Percentiles rank a stretch among this genome's conserved stretches.
phyloP scores from a whole-genome alignment of 2,797 vertebrate genomes.

The Phalloptychus januarius region DNA sequence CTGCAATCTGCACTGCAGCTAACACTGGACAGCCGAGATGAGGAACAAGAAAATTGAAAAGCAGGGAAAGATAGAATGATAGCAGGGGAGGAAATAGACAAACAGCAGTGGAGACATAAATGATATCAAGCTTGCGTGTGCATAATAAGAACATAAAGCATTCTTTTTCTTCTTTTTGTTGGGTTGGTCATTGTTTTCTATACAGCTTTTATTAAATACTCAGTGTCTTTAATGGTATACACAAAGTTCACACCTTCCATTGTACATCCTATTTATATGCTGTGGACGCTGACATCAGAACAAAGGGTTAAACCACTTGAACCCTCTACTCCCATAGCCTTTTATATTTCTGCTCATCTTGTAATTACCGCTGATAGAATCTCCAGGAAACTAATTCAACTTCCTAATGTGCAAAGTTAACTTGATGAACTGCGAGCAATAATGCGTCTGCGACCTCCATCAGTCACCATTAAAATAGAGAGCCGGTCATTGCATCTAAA shows the following conservation, averaged over 20 bases:
- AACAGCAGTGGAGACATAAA: slow-evolving; percentile 32
- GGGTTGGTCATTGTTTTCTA: neutral
- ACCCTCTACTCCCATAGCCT: neutral
- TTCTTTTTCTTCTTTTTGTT: neutral
- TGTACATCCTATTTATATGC: slow-evolving; percentile 4
- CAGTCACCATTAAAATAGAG: slow-evolving; percentile 71
- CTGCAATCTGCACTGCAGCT: slow-evolving; percentile 71
- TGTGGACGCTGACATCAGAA: neutral
- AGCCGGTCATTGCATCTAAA: slow-evolving; percentile 64
- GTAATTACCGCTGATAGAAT: slow-evolving; percentile 69
- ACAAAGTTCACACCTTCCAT: neutral
- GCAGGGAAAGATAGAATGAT: slow-evolving; percentile 38
- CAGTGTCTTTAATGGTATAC: neutral
- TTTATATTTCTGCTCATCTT: slow-evolving; percentile 47
- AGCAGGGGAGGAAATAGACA: slow-evolving; percentile 49
- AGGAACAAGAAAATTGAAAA: slow-evolving; percentile 68
- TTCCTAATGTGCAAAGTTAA: slow-evolving; percentile 73
- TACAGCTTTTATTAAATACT: neutral
- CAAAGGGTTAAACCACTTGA: slow-evolving; percentile 22
- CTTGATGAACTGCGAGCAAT: slow-evolving; percentile 68
- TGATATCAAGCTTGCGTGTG: neutral
- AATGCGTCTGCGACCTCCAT: slow-evolving; percentile 60
- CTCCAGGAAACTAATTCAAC: slow-evolving; percentile 66
- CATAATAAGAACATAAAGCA: neutral
- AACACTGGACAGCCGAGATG: slow-evolving; percentile 37